Conservation (phyloP, 2,797 vertebrate species). For the Lates japonicus region DNA sequence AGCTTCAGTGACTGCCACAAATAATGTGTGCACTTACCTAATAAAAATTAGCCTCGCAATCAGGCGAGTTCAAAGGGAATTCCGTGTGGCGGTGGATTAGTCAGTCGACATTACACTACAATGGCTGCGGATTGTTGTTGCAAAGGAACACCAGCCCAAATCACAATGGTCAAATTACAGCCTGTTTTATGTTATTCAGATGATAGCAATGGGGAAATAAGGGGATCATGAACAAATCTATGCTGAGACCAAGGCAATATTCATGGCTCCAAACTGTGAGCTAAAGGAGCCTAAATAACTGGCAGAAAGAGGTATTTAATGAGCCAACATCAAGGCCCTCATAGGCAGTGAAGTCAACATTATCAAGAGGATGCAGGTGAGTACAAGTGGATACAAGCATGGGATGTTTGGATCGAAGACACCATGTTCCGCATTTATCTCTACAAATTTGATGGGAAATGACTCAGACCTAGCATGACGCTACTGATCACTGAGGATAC, state of each 20-base stretch:
- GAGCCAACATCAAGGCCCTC: conserved; percentile 66
- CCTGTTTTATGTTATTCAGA: conserved; percentile 57
- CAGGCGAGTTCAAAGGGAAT: conserved; percentile 70
- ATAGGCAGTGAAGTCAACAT: conserved; percentile 56
- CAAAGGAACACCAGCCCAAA: conserved; percentile 56
- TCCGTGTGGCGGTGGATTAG: conserved; percentile 43
- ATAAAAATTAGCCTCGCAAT: conserved; percentile 76
- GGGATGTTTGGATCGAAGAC: conserved; percentile 49
- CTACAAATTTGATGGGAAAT: conserved; percentile 50
- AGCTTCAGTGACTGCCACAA: conserved; percentile 66
- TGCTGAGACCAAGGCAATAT: conserved; percentile 51
- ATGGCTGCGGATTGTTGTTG: conserved; percentile 52
- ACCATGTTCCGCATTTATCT: conserved; percentile 51
- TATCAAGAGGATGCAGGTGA: conserved; percentile 79
- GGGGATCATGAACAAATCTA: conserved; percentile 50
- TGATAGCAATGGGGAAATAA: conserved; percentile 53
- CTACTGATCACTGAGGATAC: conserved; percentile 44
- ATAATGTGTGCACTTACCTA: conserved; percentile 70
- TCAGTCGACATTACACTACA: conserved; percentile 37
- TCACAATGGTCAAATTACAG: conserved; percentile 72
- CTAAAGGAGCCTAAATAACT: conserved; percentile 70
- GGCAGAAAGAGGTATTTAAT: conserved; percentile 63
- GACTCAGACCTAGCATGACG: conserved; percentile 61
- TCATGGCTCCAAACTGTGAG: conserved; percentile 55
- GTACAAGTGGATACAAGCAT: conserved; percentile 63